These are phyloP conservation scores for Phaetusa simplex DNA, from an alignment of 2,113 vertebrate species.

Conservation along the genomic window DNA sequence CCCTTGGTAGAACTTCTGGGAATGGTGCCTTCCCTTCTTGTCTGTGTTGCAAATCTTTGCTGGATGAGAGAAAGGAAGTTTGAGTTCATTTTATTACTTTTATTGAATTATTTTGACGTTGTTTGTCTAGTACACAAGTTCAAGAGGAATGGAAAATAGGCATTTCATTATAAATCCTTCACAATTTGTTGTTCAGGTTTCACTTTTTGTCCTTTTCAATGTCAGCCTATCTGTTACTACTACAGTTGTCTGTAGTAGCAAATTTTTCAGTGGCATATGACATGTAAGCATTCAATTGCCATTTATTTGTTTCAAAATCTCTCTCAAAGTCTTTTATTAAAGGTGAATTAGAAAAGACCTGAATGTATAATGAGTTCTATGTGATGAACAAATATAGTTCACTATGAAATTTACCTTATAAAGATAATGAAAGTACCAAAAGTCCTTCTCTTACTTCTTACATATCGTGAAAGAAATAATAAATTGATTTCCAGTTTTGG, in stretches of 20 bases:
- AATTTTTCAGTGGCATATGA: background rate
- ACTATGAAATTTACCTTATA: background rate
- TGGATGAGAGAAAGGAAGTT: background rate
- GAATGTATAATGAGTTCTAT: background rate
- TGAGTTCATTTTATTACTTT: background rate
- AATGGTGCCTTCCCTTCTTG: background rate
- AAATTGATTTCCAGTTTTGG: background rate
- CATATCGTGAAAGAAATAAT: background rate
- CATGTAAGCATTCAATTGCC: background rate
- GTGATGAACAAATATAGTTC: background rate
- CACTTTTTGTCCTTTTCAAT: background rate
- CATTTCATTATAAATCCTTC: background rate
- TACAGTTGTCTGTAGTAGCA: background rate
- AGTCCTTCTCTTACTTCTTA: background rate
- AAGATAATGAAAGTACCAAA: background rate
- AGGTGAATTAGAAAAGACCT: background rate
- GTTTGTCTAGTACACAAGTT: background rate
- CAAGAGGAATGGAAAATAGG: background rate
- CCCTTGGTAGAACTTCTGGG: background rate
- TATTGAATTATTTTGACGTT: background rate
- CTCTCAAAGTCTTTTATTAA: background rate
- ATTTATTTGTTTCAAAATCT: background rate
- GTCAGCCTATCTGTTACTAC: background rate
- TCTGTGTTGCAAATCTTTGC: background rate
- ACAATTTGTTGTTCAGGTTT: background rate